Conservation (phyloP, 1,140 invertebrate genomes). For the Trachelipus rathkii region DNA sequence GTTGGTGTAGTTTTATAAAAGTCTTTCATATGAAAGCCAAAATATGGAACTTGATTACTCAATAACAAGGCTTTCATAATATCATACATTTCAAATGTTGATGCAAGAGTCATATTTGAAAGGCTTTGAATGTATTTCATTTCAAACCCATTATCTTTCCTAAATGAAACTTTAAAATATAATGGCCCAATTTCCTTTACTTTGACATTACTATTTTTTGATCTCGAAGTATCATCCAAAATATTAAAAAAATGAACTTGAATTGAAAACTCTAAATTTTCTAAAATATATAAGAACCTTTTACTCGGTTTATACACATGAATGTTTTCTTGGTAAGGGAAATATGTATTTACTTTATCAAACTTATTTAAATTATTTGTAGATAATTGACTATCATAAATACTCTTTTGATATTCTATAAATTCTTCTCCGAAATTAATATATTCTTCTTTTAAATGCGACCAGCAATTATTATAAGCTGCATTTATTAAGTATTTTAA, state of each 20-base stretch:
- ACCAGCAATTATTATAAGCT: slow-evolving; percentile 34
- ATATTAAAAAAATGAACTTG: slow-evolving; percentile 42
- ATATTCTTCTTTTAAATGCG: slow-evolving; percentile 39
- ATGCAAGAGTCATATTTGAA: slow-evolving; percentile 37
- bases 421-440: slow-evolving; percentile 43
- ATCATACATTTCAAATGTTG: slow-evolving; percentile 40
- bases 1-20: slow-evolving; percentile 39
- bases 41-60: slow-evolving; percentile 39
- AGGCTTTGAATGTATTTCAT: slow-evolving; percentile 30
- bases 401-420: slow-evolving; percentile 34
- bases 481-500: slow-evolving; percentile 37
- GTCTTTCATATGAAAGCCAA: slow-evolving; percentile 43
- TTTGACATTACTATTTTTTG: slow-evolving; percentile 21
- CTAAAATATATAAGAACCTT: slow-evolving; percentile 38
- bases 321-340: slow-evolving; percentile 21
- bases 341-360: slow-evolving; percentile 28
- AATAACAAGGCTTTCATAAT: slow-evolving; percentile 39
- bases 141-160: slow-evolving; percentile 30
- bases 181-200: slow-evolving; percentile 41
- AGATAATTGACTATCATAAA: slow-evolving; percentile 34
- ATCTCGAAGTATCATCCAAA: slow-evolving; percentile 24
- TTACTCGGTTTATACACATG: slow-evolving; percentile 12
- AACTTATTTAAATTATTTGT: slow-evolving; percentile 20
- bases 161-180: slow-evolving; percentile 38
- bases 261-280: slow-evolving; percentile 39